Evolutionary conservation across 2,797 vertebrate species (phyloP).

Genomic region (Coilia nasus): DNA sequence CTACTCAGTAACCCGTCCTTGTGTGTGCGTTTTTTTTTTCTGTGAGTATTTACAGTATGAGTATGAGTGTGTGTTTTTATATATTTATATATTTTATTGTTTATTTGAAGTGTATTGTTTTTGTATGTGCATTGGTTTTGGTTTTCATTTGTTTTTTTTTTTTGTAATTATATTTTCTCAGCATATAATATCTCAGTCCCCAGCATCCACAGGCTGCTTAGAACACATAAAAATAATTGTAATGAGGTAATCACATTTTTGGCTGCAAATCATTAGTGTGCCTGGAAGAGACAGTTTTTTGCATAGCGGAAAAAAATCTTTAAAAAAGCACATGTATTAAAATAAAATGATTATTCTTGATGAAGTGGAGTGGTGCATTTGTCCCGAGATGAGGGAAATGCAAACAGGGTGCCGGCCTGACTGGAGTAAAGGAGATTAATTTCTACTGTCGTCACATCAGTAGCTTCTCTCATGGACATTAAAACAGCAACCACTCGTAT

Average conservation of each 20-base stretch:
- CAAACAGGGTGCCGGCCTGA: conserved; percentile 1
- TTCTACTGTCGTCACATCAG: conserved; percentile 52
- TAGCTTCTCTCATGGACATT: conserved; percentile 56
- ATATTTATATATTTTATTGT: no score
- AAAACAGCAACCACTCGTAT: conserved; percentile 62
- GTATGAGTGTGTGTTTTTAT: not conserved
- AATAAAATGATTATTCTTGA: conserved; percentile 13
- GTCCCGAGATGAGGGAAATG: not conserved
- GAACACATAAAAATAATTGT: no score
- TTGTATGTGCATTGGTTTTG: no score
- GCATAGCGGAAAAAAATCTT: no score
- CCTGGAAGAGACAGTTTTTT: no score
- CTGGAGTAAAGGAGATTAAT: conserved; percentile 15
- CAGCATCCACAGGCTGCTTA: no score
- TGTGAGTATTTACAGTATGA: not conserved
- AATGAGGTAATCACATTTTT: no score
- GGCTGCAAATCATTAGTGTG: no score
- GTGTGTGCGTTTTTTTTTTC: not conserved
- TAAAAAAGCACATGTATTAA: not conserved
- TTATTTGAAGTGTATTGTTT: no score
- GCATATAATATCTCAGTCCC: no score
- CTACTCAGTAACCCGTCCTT: not conserved
- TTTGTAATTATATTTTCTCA: no score
- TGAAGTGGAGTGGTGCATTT: not conserved
- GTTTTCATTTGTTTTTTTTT: no score